Evolutionary conservation across 2,888 invertebrate genomes (phyloP), one percentile per base, ranked within the genome.

Genomic region (Ectemnius cavifrons): DNA sequence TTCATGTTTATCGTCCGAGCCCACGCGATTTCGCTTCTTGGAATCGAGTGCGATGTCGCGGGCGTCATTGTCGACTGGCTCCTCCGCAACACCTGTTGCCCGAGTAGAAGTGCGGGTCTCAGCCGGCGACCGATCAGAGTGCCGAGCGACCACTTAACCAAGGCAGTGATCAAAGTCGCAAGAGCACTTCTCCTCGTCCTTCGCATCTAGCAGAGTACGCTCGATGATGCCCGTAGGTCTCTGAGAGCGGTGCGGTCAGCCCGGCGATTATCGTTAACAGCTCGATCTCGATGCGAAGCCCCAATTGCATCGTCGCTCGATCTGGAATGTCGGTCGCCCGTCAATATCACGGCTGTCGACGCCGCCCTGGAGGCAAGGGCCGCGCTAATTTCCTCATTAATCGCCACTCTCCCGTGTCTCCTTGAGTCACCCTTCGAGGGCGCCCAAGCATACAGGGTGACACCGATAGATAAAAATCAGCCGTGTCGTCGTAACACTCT

Each of bases 251-350:
- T 23, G 23, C 3, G 23, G 23, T 23, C 52, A 13, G 1, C 14
- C 16, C 14, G 52, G 8, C 52, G 52, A 52, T 52, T 52, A 52
- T 52, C 52, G 52, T 52, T 52, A 52, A 52, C 52, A 16, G 52
- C n/a, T 16, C 52, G 52, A 52, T 52, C 52, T 16, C 52, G n/a
- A 52, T 16, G 52, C 52, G 14, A 52, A 52, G 16, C 52, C 52
- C 52, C 52, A 52, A 52, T 52, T 52, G 52, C 52, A 52, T 52
- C 16, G 37, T 37, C 37, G 37, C 52, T 52, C 52, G 14, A 52
- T 52, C 52, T 16, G n/a, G n/a, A 14, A 52, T 52, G 52, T 52
- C 52, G 52, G 52, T 52, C 52, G 52, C 14, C 52, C 52, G 16
- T 16, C 52, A 52, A 52, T 52, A 52, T 52, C 52, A 16, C 52